Conservation (phyloP, 2,113 vertebrate species). For the Archilochus colubris region DNA sequence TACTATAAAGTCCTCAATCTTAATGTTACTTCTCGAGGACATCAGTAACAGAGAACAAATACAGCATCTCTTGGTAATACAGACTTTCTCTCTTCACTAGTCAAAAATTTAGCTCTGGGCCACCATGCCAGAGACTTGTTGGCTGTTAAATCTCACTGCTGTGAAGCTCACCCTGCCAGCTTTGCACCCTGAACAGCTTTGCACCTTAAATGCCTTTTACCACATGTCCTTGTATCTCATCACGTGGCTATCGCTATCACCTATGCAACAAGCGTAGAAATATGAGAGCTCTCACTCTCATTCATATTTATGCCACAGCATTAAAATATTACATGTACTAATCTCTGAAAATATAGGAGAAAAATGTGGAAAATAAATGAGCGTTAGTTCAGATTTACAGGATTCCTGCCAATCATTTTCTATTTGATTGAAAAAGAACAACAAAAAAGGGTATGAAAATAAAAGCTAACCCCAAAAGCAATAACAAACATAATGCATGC, state of each 20-base stretch:
- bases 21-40: not conserved
- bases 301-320: constrained; percentile 59
- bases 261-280: not conserved
- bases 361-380: constrained; percentile 44
- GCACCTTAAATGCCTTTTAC: not conserved
- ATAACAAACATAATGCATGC: not conserved
- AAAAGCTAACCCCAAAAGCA: not conserved
- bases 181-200: not conserved
- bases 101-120: not conserved
- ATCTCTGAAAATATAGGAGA: constrained; percentile 51
- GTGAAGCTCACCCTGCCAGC: not conserved
- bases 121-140: not conserved
- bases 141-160: not conserved
- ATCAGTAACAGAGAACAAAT: not conserved
- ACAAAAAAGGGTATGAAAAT: not conserved
- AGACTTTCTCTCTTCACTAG: not conserved
- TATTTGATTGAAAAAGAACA: constrained; percentile 52
- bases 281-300: not conserved
- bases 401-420: constrained; percentile 47
- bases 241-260: not conserved
- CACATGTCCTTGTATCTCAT: not conserved
- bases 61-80: not conserved
- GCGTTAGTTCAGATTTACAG: constrained; percentile 29
- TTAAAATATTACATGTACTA: constrained; percentile 26
- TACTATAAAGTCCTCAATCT: not conserved